Percentiles rank a stretch among this genome's conserved stretches.
Evolutionary conservation across 2,888 invertebrate species (phyloP).

Genomic region (Volucella zonaria): DNA sequence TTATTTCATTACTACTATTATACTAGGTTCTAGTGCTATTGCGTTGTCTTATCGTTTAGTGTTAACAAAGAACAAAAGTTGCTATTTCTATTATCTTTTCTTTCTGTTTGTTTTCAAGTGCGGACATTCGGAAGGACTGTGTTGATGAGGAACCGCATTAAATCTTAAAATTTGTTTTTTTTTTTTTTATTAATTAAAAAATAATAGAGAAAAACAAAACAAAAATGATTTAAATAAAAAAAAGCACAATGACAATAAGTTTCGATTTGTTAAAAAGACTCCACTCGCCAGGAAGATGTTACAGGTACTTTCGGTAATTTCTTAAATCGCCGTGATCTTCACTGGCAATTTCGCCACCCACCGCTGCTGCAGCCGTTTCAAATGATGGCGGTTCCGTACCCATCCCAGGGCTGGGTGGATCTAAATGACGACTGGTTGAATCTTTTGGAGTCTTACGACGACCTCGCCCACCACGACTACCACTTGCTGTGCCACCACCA

Average conservation of each 20-base stretch:
- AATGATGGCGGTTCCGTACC: constrained; percentile 82
- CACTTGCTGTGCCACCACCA: constrained; percentile 76
- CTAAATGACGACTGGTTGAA: constrained; percentile 74
- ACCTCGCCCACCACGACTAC: constrained; percentile 79
- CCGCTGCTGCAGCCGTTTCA: constrained; percentile 82
- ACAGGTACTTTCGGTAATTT: constrained; percentile 83
- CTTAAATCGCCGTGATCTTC: constrained; percentile 80
- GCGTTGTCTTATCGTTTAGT: constrained; percentile 16
- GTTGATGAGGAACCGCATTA: constrained; percentile 64
- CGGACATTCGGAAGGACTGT: constrained; percentile 66
- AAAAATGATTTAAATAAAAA: constrained; percentile 38
- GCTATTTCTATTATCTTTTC: constrained; percentile 16
- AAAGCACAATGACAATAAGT: constrained; percentile 55
- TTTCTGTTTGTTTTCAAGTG: constrained; percentile 43
- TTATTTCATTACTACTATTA: no score
- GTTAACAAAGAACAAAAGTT: constrained; percentile 6
- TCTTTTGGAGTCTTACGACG: constrained; percentile 79
- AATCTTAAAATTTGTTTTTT: constrained; percentile 32
- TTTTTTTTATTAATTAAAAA: constrained; percentile 33
- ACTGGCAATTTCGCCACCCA: constrained; percentile 77
- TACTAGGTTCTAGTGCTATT: constrained; percentile 34
- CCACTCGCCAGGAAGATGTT: constrained; percentile 75
- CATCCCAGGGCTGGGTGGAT: constrained; percentile 80
- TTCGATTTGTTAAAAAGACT: constrained; percentile 56
- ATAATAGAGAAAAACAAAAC: constrained; percentile 23